Conservation (phyloP, 2,888 invertebrate genomes). For the Hyppa rectilinea region DNA sequence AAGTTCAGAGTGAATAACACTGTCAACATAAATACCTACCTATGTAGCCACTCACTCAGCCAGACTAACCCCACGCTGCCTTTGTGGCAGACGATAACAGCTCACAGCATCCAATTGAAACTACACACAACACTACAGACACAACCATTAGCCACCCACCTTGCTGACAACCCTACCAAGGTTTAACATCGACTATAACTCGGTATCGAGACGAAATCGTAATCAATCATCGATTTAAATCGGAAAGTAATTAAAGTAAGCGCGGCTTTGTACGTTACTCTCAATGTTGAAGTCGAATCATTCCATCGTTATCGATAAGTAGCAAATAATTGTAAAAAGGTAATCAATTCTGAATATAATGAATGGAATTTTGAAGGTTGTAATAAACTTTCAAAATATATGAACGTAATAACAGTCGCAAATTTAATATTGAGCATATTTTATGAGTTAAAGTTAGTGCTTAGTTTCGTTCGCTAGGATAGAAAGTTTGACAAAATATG, state of each 20-base stretch:
- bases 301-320: slow-evolving; percentile 62
- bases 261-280: slow-evolving; percentile 41
- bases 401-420: slow-evolving; percentile 37
- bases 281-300: slow-evolving; percentile 58
- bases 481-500: slow-evolving; percentile 47
- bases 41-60: background rate
- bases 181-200: slow-evolving; percentile 34
- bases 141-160: slow-evolving; percentile 16
- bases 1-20: slow-evolving; percentile 9
- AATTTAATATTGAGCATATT: slow-evolving; percentile 33
- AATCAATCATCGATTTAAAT: slow-evolving; percentile 70
- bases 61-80: slow-evolving; percentile 21
- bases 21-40: slow-evolving; percentile 5
- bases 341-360: slow-evolving; percentile 60
- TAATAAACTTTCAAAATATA: slow-evolving; percentile 46
- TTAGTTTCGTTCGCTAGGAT: slow-evolving; percentile 11
- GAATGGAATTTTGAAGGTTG: slow-evolving; percentile 42
- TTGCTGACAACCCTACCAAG: slow-evolving; percentile 43
- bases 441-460: slow-evolving; percentile 12
- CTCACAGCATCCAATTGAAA: slow-evolving; percentile 16
- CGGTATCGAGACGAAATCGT: slow-evolving; percentile 59
- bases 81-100: slow-evolving; percentile 26
- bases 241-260: slow-evolving; percentile 70
- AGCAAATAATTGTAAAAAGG: slow-evolving; percentile 67
- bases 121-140: slow-evolving; percentile 29